Evolutionary conservation across 1,140 invertebrate genomes (phyloP), one percentile per base, ranked within the genome.

Genomic region (Pseudomyrmex pallidus): DNA sequence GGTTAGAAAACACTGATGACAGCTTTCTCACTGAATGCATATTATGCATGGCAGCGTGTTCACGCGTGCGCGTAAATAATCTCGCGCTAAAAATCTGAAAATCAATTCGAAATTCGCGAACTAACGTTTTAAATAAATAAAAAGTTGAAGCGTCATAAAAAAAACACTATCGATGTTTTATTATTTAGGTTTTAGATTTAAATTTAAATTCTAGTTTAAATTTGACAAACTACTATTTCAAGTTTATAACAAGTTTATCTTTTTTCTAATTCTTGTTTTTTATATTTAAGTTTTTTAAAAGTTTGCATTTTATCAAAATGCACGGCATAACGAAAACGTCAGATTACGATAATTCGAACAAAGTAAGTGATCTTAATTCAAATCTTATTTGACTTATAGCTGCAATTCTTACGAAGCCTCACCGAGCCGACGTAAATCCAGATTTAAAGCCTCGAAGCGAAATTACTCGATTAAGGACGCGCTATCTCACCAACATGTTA

Each of bases 1-100:
- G 76, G 76, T 80, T 80, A 80, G 56, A 70, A 57, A 25, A 80
- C 12, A 70, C 20, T 68, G 25, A 35, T n/a, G 64, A 56, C 4
- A 25, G 46, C 54, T 67, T 44, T 59, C 15, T 17, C 67, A 46
- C n/a, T 9, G 12, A 46, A 2, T n/a, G 15, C 22, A 15, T 15
- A 12, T 61, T 15, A 12, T 61, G 17, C 17, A 22, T 7, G 46
- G 5, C 35, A 35, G 35, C 35, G 35, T 35, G 35, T 35, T 5
- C 17, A 20, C 66, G 64, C 76, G 15, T 12, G 56, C 15, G 54
- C 15, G 35, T 9, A 57, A 25, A 57, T 4, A 35, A 20, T 2
- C 35, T 35, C 15, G 13, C 9, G 17, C 59, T 76, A 10, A 12
- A 64, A 68, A 76, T 13, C 7, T 35, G 2, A 48, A 9, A 13